Base-by-base conservation (phyloP, 2,113 vertebrate species). In the Anhinga rufa region DNA sequence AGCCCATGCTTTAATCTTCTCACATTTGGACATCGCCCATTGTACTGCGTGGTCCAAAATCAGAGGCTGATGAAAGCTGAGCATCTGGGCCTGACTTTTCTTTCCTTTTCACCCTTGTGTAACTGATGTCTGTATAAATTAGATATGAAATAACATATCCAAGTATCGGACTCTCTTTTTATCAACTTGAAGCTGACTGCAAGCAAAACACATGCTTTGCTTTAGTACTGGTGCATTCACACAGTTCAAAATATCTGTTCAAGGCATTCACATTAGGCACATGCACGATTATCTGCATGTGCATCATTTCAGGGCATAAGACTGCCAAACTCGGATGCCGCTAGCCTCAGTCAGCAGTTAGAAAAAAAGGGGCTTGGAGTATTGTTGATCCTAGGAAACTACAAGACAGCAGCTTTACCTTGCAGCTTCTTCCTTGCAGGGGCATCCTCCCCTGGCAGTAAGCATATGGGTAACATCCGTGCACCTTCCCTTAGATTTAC, bases 281-380 rank as follows among this genome's bases (percentile, higher is more conserved):
- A 17, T 9, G 36, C 31, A 76, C 2, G 1, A 29, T 25, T 32
- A 61, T 4, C 72, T n/a, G 42, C 76, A 70, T 0, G 0, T 52
- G 36, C 46, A 66, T n/a, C 17, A 14, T 36, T 91, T 54, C 51
- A 40, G 44, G 46, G 48, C 0, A 0, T n/a, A 12, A 34, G 82
- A 17, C 26, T 55, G 54, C 25, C 79, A 77, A 57, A 65, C 17
- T 49, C 1, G 0, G 34, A 49, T 24, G 69, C 34, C 0, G 0
- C 52, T 8, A 79, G 34, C 28, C n/a, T 88, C 70, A 51, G 8
- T 24, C 57, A 91, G 65, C 29, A 90, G 26, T 26, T 24, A 38
- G 17, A 54, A 83, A 62, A 54, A 89, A 72, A 11, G 19, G 31
- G 75, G 8, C n/a, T 31, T 75, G 26, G 42, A 78, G 29, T 22